Base-by-base conservation (phyloP, 1,140 invertebrate genomes). In the Leptinotarsa defecta region DNA sequence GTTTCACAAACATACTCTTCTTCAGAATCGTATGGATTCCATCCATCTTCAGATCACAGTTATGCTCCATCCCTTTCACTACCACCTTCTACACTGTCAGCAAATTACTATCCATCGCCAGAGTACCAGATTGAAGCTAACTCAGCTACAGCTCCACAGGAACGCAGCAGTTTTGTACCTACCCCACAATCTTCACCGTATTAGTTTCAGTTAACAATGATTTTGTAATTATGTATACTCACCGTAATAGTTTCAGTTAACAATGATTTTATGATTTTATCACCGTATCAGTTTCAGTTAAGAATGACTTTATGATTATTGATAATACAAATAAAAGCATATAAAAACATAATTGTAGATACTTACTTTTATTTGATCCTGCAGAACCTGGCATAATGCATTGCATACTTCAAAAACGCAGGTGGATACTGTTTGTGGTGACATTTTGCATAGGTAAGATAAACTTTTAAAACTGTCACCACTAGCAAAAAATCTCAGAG, bases 371-470 rank as follows among this genome's bases (percentile, higher is more conserved):
- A 72, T 67, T 52, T 65, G 52, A 17, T 76, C 48, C 52, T 67
- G 67, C 15, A 70, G 24, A 67, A 48, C 63, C 20, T 68, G 49
- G 27, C 19, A 48, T 48, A 65, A 24, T 34, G 72, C 72, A 24
- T 22, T 73, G 48, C 72, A 73, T 19, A 73, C 72, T 65, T 73
- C 72, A 48, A 62, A 62, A 19, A 73, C 43, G 13, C 34, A 81
- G 79, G 20, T 22, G 20, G 20, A 22, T 22, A 22, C 20, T 22
- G 20, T 22, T 22, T 22, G 22, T 74, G 52, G 65, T 69, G 82
- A 83, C 52, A 84, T 77, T 79, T 84, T 82, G 68, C 83, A 84
- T 64, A 82, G 75, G 65, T 79, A 83, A 75, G 78, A 76, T 19
- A 83, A 70, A 74, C 80, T 81, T 77, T 72, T 78, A 72, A 80